phyloP scores from a whole-genome alignment of 2,888 invertebrate genomes.

The Drosophila bunnanda region DNA sequence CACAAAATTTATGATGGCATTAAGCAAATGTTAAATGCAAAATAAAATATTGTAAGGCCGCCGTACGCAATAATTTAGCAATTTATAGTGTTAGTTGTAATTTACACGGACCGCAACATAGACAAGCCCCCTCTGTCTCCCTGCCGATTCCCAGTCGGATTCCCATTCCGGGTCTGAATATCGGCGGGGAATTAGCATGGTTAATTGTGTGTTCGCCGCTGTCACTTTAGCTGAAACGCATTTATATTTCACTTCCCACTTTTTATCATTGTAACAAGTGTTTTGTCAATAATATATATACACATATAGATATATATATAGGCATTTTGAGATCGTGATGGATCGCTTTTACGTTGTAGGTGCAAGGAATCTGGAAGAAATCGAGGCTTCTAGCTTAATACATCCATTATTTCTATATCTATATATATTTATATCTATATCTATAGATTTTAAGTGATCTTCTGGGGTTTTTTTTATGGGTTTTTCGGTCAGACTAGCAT shows the following conservation, averaged over 20 bases:
- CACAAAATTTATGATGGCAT: conserved; percentile 74
- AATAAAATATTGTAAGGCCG: conserved; percentile 19
- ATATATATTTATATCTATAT: too few relatives aligned
- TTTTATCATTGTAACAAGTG: conserved; percentile 25
- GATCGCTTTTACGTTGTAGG: conserved; percentile 3
- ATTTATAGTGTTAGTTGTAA: conserved; percentile 73
- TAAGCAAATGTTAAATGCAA: conserved; percentile 66
- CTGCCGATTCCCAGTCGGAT: neutral
- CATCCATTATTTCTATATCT: neutral
- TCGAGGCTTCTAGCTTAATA: too few relatives aligned
- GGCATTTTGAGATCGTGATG: conserved; percentile 8
- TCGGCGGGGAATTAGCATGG: conserved; percentile 28
- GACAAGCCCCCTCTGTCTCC: conserved; percentile 5
- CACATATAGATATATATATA: too few relatives aligned
- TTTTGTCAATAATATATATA: conserved; percentile 4
- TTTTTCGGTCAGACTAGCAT: too few relatives aligned
- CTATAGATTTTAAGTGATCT: neutral
- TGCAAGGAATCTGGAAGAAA: neutral
- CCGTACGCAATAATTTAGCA: conserved; percentile 44
- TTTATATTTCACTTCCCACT: conserved; percentile 34
- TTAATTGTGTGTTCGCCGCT: conserved; percentile 30
- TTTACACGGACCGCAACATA: conserved; percentile 70
- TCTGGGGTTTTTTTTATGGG: neutral
- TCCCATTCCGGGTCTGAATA: conserved; percentile 8
- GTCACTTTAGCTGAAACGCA: conserved; percentile 42